Conservation (phyloP, 1,140 invertebrate genomes). For the Leptinotarsa texana region DNA sequence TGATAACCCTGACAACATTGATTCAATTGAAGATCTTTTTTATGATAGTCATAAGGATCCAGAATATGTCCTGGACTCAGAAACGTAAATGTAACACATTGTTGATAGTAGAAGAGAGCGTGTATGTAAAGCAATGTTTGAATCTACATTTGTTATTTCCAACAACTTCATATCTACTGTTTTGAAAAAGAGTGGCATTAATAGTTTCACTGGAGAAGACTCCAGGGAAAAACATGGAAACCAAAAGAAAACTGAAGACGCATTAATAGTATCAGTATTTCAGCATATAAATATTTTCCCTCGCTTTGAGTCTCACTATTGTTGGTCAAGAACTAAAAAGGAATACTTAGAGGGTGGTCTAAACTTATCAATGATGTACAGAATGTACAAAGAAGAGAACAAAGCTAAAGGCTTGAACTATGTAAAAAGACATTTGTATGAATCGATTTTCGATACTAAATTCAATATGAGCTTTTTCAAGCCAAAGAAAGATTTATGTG, state of each 20-base stretch:
- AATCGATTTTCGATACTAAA: background rate
- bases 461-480: slow-evolving; percentile 53
- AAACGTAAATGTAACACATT: too few species aligned
- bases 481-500: slow-evolving; percentile 55
- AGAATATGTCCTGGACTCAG: too few species aligned
- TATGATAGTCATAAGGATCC: too few species aligned
- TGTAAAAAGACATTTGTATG: background rate
- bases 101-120: background rate
- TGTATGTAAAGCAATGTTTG: background rate
- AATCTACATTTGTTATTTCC: background rate
- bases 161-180: too few species aligned
- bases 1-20: too few species aligned
- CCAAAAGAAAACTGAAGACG: background rate
- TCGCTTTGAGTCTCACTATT: slow-evolving; percentile 42
- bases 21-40: too few species aligned
- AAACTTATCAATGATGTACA: slow-evolving; percentile 36
- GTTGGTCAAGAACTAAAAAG: slow-evolving; percentile 30
- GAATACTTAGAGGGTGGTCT: slow-evolving; percentile 43
- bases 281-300: slow-evolving; percentile 39
- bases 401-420: background rate
- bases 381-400: background rate
- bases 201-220: background rate
- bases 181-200: background rate
- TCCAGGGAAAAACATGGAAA: background rate
- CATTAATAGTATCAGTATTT: background rate